Conservation (phyloP, 2,113 vertebrate genomes). For the Lanius collurio region DNA sequence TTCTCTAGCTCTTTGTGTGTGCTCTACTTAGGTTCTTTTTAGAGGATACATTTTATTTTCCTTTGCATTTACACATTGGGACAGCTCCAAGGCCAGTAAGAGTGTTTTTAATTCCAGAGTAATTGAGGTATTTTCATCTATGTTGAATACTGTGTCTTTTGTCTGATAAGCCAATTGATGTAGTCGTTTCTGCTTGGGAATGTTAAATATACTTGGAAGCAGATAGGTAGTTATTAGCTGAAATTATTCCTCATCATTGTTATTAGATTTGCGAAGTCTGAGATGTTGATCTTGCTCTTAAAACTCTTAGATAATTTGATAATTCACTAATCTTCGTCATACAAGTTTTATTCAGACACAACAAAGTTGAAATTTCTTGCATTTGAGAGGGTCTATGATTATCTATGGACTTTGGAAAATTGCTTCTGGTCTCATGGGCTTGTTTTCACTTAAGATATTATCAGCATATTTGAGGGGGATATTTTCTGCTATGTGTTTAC, state of each 20-base stretch:
- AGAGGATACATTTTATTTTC: not conserved
- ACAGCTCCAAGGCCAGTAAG: not conserved
- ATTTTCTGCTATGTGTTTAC: not conserved
- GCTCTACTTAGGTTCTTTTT: not conserved
- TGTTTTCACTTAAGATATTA: not conserved
- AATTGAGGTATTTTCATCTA: not conserved
- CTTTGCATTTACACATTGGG: not conserved
- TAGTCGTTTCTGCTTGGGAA: not conserved
- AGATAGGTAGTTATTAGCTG: not conserved
- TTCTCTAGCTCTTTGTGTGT: not conserved
- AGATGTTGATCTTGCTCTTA: not conserved
- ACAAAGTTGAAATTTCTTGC: not conserved
- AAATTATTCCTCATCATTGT: not conserved
- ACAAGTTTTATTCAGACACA: not conserved
- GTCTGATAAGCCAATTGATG: not conserved
- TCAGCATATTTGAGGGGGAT: not conserved
- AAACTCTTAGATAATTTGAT: not conserved
- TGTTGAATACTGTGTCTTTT: not conserved
- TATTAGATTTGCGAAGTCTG: not conserved
- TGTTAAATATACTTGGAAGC: not conserved
- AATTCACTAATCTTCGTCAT: not conserved
- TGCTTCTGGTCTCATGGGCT: not conserved
- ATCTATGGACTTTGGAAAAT: not conserved
- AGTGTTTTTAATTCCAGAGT: not conserved
- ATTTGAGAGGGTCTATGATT: not conserved